Conservation (phyloP, 2,113 vertebrate genomes). For the Pseudorasbora parva region DNA sequence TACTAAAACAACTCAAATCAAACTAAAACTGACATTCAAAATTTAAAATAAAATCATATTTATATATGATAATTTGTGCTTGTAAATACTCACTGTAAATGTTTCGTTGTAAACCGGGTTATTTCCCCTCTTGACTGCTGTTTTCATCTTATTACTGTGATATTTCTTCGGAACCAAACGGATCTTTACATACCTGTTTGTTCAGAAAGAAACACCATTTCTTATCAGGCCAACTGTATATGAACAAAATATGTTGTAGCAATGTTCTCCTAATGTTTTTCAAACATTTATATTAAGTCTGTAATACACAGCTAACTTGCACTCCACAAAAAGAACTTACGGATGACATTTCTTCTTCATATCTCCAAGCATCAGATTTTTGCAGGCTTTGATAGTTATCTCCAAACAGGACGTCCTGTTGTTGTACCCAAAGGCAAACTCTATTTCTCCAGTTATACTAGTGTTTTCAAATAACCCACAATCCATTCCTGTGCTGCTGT, state of each 20-base stretch:
- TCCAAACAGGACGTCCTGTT: slow-evolving; percentile 78
- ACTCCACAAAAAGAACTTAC: slow-evolving; percentile 72
- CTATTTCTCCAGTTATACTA: slow-evolving; percentile 80
- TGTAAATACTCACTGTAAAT: slow-evolving; percentile 78
- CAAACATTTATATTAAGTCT: not conserved
- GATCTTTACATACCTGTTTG: slow-evolving; percentile 85
- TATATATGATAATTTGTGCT: not conserved
- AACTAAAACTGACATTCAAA: not conserved
- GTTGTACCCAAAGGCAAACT: slow-evolving; percentile 82
- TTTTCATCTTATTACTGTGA: slow-evolving; percentile 84
- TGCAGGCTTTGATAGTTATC: slow-evolving; percentile 82
- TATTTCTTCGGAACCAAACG: slow-evolving; percentile 85
- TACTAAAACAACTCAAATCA: not conserved
- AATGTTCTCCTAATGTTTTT: not conserved
- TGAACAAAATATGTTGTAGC: not conserved
- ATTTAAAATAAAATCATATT: no score
- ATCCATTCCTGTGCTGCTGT: slow-evolving; percentile 81
- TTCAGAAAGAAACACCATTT: not conserved
- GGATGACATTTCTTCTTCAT: slow-evolving; percentile 87
- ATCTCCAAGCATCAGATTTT: slow-evolving; percentile 82
- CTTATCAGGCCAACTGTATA: not conserved
- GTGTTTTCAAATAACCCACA: slow-evolving; percentile 71
- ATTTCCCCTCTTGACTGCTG: slow-evolving; percentile 81
- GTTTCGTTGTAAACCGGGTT: slow-evolving; percentile 86
- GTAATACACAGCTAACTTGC: not conserved